Evolutionary conservation across 2,113 vertebrate species (phyloP).

Genomic region (Zosterops japonicus): DNA sequence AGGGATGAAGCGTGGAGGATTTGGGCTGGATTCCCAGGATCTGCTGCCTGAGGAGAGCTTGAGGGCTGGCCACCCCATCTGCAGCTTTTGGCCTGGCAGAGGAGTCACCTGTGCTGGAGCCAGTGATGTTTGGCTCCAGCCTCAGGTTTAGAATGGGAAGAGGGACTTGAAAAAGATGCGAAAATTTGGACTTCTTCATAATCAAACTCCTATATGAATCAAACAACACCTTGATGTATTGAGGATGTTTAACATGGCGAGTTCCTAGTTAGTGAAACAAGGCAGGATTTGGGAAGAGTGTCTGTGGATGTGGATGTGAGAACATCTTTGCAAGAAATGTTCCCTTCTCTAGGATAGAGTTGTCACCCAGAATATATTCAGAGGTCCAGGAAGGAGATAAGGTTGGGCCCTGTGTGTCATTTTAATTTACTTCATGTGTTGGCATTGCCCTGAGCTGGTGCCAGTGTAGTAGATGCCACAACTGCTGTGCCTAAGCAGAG

Average conservation of each 20-base stretch:
- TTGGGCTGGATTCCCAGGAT: neutral
- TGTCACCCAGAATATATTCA: neutral
- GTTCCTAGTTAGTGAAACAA: neutral
- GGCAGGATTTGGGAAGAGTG: neutral
- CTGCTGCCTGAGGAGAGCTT: neutral
- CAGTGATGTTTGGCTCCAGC: neutral
- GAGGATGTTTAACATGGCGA: neutral
- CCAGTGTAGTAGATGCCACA: neutral
- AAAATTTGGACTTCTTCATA: neutral
- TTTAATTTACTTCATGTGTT: neutral
- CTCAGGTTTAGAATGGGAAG: neutral
- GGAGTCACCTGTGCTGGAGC: neutral
- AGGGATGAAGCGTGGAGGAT: rapidly evolving
- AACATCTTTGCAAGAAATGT: neutral
- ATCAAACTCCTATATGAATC: neutral
- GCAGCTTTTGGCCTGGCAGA: neutral
- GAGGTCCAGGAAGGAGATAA: neutral
- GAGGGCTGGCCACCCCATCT: neutral
- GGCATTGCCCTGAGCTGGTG: neutral
- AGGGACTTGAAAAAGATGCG: neutral
- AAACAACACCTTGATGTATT: neutral
- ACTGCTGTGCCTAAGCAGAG: neutral
- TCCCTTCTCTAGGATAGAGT: neutral
- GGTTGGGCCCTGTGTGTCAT: neutral
- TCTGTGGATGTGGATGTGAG: neutral